Evolutionary conservation across 2,888 invertebrate genomes (phyloP), one percentile per base, ranked within the genome.

Genomic region (Eutolmus rufibarbis): DNA sequence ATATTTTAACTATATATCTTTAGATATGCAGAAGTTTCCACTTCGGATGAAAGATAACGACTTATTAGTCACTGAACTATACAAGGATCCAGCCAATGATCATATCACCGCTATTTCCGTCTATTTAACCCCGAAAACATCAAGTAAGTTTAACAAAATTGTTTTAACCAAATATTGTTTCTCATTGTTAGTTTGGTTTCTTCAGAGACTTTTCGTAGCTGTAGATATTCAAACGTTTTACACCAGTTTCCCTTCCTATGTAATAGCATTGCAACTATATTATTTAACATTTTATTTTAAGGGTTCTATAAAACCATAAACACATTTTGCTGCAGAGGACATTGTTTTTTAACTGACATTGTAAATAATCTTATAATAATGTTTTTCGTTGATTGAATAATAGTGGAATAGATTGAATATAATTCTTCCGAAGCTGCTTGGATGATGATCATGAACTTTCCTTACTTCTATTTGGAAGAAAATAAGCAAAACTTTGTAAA

Each of bases 21-120:
- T 93, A 97, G 99, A 99, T 93, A 99, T 99, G 99, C 99, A 99
- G 93, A 99, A 99, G 93, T 99, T 99, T 93, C 99, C 99, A 0
- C 93, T 99, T 8, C 95, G 99, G 76, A 99, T 99, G 99, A 99
- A 99, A 92, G 99, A 99, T 92, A 99, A 99, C 92, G 99, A 99
- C 94, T 94, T 99, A 12, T 94, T 99, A 37, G 98, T 99, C 14
- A 99, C 99, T 2, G 98, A 99, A 92, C 93, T 99, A 40, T 99
- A 99, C 92, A 95, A 96, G 91, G 99, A 99, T 93, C 98, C 98
- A 1, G 96, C 97, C 89, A 96, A 96, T 90, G 99, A 99, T 92
- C 97, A 97, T 5, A 99, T 99, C 87, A 99, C 99, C 34, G 98
- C 99, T 7, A 98, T 99, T 91, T 98, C 98, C 43, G 99, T 99